phyloP scores from a whole-genome alignment of 2,797 vertebrate genomes.

The Botia almorhae region DNA sequence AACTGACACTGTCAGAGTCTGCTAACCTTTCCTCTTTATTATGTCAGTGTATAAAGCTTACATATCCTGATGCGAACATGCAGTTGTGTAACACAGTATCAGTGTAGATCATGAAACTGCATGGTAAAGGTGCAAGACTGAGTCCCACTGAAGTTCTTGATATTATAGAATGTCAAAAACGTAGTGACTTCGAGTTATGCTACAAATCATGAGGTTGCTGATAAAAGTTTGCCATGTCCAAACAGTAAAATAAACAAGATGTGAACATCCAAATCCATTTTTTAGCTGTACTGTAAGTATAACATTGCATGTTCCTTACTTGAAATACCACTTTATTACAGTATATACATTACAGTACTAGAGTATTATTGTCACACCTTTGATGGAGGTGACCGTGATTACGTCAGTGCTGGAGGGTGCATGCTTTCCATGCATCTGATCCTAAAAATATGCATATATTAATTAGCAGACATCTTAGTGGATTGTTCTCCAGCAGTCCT shows the following conservation, averaged over 20 bases:
- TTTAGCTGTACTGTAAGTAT: conserved; percentile 30
- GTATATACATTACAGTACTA: conserved; percentile 27
- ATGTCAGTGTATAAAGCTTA: conserved; percentile 35
- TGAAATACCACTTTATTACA: conserved; percentile 50
- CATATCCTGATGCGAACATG: conserved; percentile 62
- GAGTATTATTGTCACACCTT: conserved; percentile 48
- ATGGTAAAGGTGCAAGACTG: conserved; percentile 48
- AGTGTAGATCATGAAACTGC: background rate
- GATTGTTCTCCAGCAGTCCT: conserved; percentile 17
- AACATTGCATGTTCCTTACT: conserved; percentile 59
- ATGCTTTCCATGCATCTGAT: conserved; percentile 6
- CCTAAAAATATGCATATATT: conserved; percentile 5
- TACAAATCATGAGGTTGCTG: conserved; percentile 4
- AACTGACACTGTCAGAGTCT: conserved; percentile 26
- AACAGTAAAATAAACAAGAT: conserved; percentile 16
- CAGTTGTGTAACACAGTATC: conserved; percentile 47
- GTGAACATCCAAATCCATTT: background rate
- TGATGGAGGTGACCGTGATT: background rate
- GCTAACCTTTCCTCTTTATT: conserved; percentile 9
- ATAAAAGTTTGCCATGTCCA: background rate
- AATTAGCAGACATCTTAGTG: background rate
- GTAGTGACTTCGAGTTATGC: background rate
- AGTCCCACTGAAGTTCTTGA: conserved; percentile 9
- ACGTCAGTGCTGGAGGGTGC: background rate
- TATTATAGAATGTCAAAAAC: conserved; percentile 1